Conservation (phyloP, 1,140 invertebrate genomes). For the Proales similis region DNA sequence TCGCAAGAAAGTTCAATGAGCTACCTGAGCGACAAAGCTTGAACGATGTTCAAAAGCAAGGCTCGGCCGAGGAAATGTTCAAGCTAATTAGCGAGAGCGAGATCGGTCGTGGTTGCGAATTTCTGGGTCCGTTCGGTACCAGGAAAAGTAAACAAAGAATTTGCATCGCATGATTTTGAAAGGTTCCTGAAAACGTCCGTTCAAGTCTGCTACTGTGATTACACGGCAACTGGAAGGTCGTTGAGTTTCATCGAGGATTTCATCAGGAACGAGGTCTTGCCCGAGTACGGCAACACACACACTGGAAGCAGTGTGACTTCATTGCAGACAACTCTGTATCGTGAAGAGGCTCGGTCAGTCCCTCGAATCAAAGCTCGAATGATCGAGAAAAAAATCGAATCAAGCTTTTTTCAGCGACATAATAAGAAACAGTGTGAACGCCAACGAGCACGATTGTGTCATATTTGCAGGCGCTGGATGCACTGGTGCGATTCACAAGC, state of each 20-base stretch:
- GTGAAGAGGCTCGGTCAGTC: conserved; percentile 21
- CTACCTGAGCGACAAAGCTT: too few species aligned
- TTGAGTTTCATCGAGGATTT: conserved; percentile 81
- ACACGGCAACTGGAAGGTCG: conserved; percentile 49
- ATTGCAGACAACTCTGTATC: conserved; percentile 25
- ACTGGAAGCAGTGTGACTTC: neutral
- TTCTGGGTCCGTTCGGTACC: conserved; percentile 17
- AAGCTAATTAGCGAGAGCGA: conserved; percentile 9
- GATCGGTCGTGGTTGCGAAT: conserved; percentile 3
- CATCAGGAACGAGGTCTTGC: conserved; percentile 69
- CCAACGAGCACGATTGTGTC: conserved; percentile 39
- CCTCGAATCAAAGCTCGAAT: too few species aligned
- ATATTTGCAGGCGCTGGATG: conserved; percentile 38
- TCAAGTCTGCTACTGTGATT: conserved; percentile 34
- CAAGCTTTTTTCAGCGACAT: too few species aligned
- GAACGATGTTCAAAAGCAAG: too few species aligned
- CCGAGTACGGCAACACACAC: conserved; percentile 58
- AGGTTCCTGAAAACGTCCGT: too few species aligned
- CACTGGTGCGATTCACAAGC: conserved; percentile 40
- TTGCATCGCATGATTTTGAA: too few species aligned
- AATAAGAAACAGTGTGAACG: conserved; percentile 38
- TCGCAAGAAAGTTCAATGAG: too few species aligned
- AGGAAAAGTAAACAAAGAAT: too few species aligned
- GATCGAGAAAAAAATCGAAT: too few species aligned
- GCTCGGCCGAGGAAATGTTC: conserved; percentile 3